Evolutionary conservation across 2,888 invertebrate genomes (phyloP).

Genomic region (Hemicrepidius hirtus): DNA sequence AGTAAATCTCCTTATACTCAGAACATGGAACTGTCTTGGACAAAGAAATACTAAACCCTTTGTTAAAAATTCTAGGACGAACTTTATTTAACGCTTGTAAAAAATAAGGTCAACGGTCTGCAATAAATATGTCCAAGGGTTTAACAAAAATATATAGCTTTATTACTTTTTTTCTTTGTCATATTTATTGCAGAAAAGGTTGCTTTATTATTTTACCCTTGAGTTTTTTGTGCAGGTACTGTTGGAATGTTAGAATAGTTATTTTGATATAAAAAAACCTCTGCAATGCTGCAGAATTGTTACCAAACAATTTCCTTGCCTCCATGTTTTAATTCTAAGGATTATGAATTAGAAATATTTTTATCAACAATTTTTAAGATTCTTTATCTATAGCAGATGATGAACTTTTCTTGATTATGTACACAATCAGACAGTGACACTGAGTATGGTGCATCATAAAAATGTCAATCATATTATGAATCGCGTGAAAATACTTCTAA

Average conservation of each 20-base stretch:
- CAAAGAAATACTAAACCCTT: slow-evolving; percentile 59
- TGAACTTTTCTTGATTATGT: too few species aligned
- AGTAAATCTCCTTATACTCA: slow-evolving; percentile 2
- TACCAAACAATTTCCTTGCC: too few species aligned
- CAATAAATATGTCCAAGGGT: slow-evolving; percentile 31
- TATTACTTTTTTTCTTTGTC: slow-evolving; percentile 46
- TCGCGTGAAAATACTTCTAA: too few species aligned
- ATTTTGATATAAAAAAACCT: too few species aligned
- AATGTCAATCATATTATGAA: too few species aligned
- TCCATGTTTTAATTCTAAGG: too few species aligned
- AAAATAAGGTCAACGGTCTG: slow-evolving; percentile 59
- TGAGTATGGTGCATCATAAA: too few species aligned
- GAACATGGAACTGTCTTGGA: neutral
- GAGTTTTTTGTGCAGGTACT: slow-evolving; percentile 21
- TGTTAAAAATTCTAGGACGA: slow-evolving; percentile 57
- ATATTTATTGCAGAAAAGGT: slow-evolving; percentile 39
- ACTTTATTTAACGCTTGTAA: slow-evolving; percentile 59
- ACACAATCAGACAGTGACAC: too few species aligned
- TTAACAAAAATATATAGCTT: slow-evolving; percentile 46
- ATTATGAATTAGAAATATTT: too few species aligned
- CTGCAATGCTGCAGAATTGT: too few species aligned
- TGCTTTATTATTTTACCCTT: slow-evolving; percentile 30
- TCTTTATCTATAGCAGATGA: too few species aligned
- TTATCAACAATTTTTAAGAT: too few species aligned
- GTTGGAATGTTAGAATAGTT: neutral